Evolutionary conservation across 2,888 invertebrate species (phyloP).

Genomic region (Ommatoiulus sabulosus): DNA sequence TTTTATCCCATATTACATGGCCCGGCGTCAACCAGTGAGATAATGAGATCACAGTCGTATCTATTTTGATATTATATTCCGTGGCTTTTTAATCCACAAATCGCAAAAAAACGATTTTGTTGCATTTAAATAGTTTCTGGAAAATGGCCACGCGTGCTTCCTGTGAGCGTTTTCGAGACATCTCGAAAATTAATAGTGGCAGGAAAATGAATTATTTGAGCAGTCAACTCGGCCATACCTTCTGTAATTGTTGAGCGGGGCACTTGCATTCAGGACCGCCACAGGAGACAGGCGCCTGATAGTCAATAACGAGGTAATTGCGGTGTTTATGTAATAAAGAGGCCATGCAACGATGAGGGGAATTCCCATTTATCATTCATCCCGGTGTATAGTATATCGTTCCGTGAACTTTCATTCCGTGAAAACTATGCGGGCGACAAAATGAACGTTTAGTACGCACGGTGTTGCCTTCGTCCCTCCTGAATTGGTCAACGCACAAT

Average conservation of each 20-base stretch:
- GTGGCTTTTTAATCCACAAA: too few species aligned
- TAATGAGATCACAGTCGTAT: too few species aligned
- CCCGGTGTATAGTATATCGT: neutral
- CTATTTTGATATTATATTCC: too few species aligned
- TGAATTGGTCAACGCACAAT: too few species aligned
- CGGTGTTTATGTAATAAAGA: conserved; percentile 18
- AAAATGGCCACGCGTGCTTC: conserved; percentile 15
- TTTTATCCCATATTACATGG: too few species aligned
- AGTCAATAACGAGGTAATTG: conserved; percentile 45
- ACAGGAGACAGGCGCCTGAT: conserved; percentile 48
- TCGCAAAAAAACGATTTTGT: neutral
- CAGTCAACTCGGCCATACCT: conserved; percentile 23
- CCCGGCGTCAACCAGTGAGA: too few species aligned
- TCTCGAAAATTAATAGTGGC: conserved; percentile 3
- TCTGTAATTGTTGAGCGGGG: neutral
- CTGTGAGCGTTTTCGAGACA: neutral
- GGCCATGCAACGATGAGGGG: conserved; percentile 1
- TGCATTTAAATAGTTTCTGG: conserved; percentile 37
- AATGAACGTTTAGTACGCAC: neutral
- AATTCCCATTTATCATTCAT: conserved; percentile 27
- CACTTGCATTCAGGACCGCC: neutral
- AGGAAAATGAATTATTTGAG: conserved; percentile 20
- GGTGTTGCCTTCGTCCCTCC: too few species aligned
- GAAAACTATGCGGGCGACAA: neutral
- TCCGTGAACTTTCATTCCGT: neutral